A percentile compares a stretch with the other conserved stretches of the same genome.
phyloP scores from a whole-genome alignment of 2,113 vertebrate genomes.

The Hypomesus transpacificus region DNA sequence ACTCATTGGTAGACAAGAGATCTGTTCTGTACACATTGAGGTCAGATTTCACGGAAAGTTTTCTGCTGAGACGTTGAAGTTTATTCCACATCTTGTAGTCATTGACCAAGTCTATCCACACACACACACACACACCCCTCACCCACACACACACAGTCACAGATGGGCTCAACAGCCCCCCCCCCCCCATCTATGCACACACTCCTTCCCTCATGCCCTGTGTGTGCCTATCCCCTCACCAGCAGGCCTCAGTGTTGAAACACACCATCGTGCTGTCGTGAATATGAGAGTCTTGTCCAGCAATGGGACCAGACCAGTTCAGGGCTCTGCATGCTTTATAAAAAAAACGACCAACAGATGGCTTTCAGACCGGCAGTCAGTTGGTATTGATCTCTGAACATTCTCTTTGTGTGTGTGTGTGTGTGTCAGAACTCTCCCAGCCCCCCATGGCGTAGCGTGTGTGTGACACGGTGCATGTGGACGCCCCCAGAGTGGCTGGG shows the following conservation, averaged over 20 bases:
- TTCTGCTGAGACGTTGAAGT: not conserved
- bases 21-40: conserved; percentile 31
- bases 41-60: conserved; percentile 44
- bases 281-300: conserved; percentile 52
- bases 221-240: conserved; percentile 8
- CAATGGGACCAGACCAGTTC: conserved; percentile 52
- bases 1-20: conserved; percentile 32
- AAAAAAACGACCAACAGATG: not conserved
- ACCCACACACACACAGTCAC: not conserved
- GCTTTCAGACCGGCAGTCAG: not conserved
- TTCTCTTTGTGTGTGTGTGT: not conserved
- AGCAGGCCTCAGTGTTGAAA: conserved; percentile 16
- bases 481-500: not conserved
- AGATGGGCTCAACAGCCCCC: not conserved
- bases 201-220: conserved; percentile 4
- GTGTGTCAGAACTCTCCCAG: not conserved
- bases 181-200: not conserved
- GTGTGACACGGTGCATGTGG: not conserved
- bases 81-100: conserved; percentile 70
- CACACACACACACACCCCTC: not conserved
- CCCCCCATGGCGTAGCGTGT: not conserved
- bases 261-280: conserved; percentile 35
- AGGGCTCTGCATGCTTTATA: conserved; percentile 46
- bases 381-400: not conserved
- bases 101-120: conserved; percentile 59